Conservation (phyloP, 1,140 invertebrate species). For the Neodiprion pinetum region DNA sequence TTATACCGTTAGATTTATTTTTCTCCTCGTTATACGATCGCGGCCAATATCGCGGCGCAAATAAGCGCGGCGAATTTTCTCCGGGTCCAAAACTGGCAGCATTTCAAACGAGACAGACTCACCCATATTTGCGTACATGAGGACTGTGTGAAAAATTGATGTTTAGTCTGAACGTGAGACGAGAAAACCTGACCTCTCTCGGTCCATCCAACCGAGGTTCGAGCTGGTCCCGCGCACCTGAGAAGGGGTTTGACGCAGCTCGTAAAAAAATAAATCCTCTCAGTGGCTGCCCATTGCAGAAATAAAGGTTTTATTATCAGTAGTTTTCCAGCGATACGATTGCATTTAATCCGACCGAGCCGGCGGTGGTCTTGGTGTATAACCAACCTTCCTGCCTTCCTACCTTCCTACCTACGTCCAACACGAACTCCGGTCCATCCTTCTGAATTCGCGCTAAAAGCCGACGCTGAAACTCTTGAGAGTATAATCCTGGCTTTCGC, state of each 20-base stretch:
- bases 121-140: no score
- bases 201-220: not conserved
- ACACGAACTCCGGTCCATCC: conserved; percentile 18
- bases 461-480: conserved; percentile 43
- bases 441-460: conserved; percentile 41
- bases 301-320: conserved; percentile 16
- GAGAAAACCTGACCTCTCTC: no score
- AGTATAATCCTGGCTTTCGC: conserved; percentile 44
- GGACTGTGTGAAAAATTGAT: no score
- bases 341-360: conserved; percentile 23
- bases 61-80: no score
- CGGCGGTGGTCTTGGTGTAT: not conserved
- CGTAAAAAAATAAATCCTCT: conserved; percentile 1
- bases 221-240: not conserved
- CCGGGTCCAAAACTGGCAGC: no score
- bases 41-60: no score
- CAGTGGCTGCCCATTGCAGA: not conserved
- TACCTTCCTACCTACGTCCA: no score
- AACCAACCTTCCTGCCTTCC: not conserved
- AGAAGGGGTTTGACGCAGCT: not conserved
- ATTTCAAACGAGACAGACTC: no score
- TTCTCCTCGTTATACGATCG: no score
- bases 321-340: conserved; percentile 21
- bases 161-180: no score
- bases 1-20: no score